phyloP scores from a whole-genome alignment of 2,113 vertebrate species.

The Oreochromis spilurus region DNA sequence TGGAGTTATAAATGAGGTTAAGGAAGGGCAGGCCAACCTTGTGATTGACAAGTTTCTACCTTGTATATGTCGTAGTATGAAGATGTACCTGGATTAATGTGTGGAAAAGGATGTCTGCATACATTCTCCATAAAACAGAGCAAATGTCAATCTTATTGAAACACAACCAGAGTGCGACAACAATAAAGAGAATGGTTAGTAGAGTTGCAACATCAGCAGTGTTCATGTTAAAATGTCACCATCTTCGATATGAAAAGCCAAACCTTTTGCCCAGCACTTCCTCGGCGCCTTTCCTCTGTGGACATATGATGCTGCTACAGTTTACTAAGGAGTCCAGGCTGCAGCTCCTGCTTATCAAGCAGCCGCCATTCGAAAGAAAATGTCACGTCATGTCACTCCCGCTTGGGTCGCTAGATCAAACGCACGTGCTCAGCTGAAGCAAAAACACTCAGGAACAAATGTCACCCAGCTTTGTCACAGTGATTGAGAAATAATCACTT shows the following conservation, averaged over 20 bases:
- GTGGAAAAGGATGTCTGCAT: not conserved
- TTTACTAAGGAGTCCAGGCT: not conserved
- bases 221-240: not conserved
- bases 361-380: not conserved
- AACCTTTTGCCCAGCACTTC: not conserved
- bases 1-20: not conserved
- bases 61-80: not conserved
- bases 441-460: not conserved
- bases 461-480: not conserved
- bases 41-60: not conserved
- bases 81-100: not conserved
- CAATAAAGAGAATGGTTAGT: not conserved
- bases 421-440: not conserved
- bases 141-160: not conserved
- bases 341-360: not conserved
- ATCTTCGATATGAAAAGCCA: not conserved
- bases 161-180: not conserved
- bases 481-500: not conserved
- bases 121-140: not conserved
- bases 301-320: not conserved
- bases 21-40: not conserved
- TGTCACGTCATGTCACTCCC: not conserved
- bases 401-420: not conserved
- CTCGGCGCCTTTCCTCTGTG: not conserved
- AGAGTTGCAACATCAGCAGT: not conserved